Evolutionary conservation across 2,888 invertebrate species (phyloP), one percentile per base, ranked within the genome.

Genomic region (Baronia brevicornis): DNA sequence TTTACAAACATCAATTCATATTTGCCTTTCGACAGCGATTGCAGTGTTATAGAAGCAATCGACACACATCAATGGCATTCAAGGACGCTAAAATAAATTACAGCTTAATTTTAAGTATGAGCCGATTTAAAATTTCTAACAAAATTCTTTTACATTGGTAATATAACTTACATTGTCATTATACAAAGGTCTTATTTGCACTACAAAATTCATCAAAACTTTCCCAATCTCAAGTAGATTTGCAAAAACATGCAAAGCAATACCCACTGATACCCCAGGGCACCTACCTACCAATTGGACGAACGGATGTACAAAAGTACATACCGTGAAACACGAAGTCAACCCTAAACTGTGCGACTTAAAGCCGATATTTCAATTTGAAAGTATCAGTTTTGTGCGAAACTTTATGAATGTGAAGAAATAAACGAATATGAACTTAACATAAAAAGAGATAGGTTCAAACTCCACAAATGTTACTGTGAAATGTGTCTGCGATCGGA

Each of bases 201-300:
- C 19, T 29, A 32, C 28, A 29, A 40, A 46, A 51, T 44, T 41
- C 39, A 43, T 44, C 44, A 41, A 38, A 51, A 55, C 49, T 50
- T 46, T 43, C 38, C 34, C 47, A 39, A 44, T 44, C 38, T 41
- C 53, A 54, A 56, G 61, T 59, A 60, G 41, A 47, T 48, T 44
- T 48, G 48, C 44, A 51, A 61, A 65, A 72, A 63, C 58, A 60
- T 55, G 46, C 59, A 53, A 52, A 50, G 62, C 71, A 69, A 69
- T 70, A 72, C 61, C 60, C 51, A 54, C 50, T 42, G 43, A 48
- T 57, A 57, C 70, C 65, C 63, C 58, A 46, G 48, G 65, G 61
- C 57, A 56, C 53, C 48, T 62, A 54, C 52, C 53, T n/a, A 12
- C 25, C 26, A 47, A 49, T 53, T 47, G 44, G 45, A 48, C 50